These are phyloP conservation scores for Stenotaenia linearis DNA, from an alignment of 2,888 invertebrate species.

Conservation along the genomic window DNA sequence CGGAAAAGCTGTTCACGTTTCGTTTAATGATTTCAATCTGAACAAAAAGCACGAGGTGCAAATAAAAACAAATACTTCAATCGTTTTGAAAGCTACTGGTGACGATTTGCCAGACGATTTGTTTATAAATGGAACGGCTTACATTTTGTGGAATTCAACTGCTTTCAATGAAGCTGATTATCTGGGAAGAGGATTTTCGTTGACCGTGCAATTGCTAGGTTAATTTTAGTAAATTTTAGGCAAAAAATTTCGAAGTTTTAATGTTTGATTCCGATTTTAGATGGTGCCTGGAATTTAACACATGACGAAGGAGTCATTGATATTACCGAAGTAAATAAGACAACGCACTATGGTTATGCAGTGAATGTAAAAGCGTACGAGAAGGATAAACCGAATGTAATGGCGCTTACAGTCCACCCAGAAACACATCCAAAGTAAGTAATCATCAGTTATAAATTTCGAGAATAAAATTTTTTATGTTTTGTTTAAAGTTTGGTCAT, in stretches of 20 bases:
- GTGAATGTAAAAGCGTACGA: not conserved
- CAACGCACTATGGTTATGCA: not conserved
- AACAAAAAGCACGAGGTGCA: not conserved
- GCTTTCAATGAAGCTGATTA: not conserved
- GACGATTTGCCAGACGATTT: not conserved
- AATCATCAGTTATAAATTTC: not conserved
- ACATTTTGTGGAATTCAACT: not conserved
- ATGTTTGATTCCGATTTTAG: not conserved
- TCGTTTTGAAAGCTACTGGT: not conserved
- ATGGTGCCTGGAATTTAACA: not conserved
- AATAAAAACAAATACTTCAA: not conserved
- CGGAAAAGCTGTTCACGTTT: not conserved
- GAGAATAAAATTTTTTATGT: not conserved
- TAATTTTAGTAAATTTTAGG: not conserved
- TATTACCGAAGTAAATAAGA: not conserved
- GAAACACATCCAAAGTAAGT: not conserved
- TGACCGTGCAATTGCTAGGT: not conserved
- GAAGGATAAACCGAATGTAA: not conserved
- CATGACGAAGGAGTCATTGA: not conserved
- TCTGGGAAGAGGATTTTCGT: not conserved
- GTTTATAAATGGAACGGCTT: not conserved
- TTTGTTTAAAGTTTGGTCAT: not conserved
- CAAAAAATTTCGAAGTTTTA: not conserved
- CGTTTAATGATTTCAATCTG: not conserved
- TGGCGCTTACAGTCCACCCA: not conserved